phyloP scores from a whole-genome alignment of 2,888 invertebrate species.

The Agonopterix arenella region DNA sequence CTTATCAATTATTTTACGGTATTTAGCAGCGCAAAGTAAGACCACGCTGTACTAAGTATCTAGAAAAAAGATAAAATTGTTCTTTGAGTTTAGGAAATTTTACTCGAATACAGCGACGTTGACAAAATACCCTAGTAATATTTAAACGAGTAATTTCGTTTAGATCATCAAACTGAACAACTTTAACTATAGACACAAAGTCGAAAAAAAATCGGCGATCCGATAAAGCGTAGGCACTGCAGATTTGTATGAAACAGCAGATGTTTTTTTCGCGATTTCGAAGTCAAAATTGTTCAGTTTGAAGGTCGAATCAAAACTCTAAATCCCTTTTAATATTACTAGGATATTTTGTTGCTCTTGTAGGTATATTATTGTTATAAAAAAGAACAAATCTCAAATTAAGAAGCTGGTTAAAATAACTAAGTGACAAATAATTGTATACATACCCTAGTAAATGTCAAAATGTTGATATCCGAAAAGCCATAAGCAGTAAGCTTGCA shows the following conservation, averaged over 20 bases:
- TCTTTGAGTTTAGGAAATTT: background rate
- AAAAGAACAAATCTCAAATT: background rate
- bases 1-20: constrained; percentile 5
- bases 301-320: too few relatives aligned
- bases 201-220: too few relatives aligned
- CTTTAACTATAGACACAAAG: too few relatives aligned
- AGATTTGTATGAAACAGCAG: too few relatives aligned
- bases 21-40: constrained; percentile 15
- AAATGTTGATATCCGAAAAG: constrained; percentile 37
- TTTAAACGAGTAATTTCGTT: too few relatives aligned
- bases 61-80: constrained; percentile 17
- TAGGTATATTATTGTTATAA: background rate
- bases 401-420: too few relatives aligned
- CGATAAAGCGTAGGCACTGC: too few relatives aligned
- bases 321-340: too few relatives aligned
- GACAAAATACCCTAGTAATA: background rate
- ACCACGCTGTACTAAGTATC: constrained; percentile 35
- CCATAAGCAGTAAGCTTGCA: constrained; percentile 41
- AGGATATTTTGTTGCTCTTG: background rate
- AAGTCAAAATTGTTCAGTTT: too few relatives aligned
- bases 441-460: constrained; percentile 36
- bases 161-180: too few relatives aligned
- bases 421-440: background rate
- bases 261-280: too few relatives aligned
- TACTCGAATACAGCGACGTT: background rate